These are phyloP conservation scores for Cepphus grylle DNA, from an alignment of 2,113 vertebrate species.

Conservation along the genomic window DNA sequence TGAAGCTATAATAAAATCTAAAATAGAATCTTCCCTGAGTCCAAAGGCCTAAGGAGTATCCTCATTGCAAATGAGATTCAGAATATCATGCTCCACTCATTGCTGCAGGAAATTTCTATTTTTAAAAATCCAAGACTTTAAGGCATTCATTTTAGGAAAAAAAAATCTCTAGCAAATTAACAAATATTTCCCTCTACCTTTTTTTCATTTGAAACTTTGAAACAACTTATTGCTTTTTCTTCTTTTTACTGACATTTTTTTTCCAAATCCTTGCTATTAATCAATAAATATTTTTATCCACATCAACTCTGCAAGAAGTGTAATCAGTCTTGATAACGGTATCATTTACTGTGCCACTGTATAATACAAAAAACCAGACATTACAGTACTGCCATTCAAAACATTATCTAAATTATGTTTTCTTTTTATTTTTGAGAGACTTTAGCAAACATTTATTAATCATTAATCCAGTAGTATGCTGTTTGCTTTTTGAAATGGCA, in stretches of 20 bases:
- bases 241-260: background rate
- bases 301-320: background rate
- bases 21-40: constrained; percentile 21
- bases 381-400: background rate
- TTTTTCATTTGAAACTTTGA: background rate
- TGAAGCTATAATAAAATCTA: background rate
- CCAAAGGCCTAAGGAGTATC: background rate
- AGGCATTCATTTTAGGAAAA: background rate
- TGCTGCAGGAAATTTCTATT: background rate
- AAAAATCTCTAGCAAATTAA: background rate
- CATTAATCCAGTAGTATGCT: background rate
- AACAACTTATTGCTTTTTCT: background rate
- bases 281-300: background rate
- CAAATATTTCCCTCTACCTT: background rate
- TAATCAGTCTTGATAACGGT: background rate
- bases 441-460: background rate
- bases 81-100: background rate
- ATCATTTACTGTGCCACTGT: background rate
- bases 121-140: background rate
- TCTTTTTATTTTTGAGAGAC: background rate
- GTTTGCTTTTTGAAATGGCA: no score
- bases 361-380: background rate
- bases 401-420: background rate
- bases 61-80: background rate
- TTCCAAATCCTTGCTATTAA: background rate